Base-by-base conservation (phyloP, 2,113 vertebrate species). In the Gymnocephalus cernua region DNA sequence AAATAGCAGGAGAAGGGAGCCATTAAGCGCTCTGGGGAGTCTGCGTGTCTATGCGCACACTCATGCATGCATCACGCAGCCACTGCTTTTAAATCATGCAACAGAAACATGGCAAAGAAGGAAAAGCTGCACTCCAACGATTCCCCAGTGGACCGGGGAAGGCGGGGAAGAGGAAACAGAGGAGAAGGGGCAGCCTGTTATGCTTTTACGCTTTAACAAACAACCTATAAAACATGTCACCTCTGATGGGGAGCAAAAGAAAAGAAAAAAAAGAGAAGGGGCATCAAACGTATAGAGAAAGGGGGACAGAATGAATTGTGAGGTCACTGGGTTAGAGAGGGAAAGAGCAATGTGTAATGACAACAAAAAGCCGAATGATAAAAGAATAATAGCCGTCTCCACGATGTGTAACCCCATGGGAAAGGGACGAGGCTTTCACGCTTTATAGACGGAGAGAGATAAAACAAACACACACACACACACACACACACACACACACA, bases 31-130 rank as follows among this genome's bases (percentile, higher is more conserved):
- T 80, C 67, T 48, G 66, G 72, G 84, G 88, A 84, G 75, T 72
- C 78, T 87, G 53, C 50, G 59, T 67, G 50, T 68, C 15, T 58
- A 59, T 62, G 47, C 29, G 29, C 58, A 61, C 62, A 45, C 14
- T 23, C 62, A 64, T 16, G 3, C 50, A 61, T 74, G 64, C 70
- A 87, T 66, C 73, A 77, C 4, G 2, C 64, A 82, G 70, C 29
- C 67, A 15, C 59, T 74, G 67, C 72, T 57, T 89, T 50, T 89
- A 92, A 94, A 92, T 92, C 85, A 89, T 88, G 88, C 74, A 92
- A 85, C 63, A 90, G 74, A 83, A 81, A 74, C 88, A 83, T 71
- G 74, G 77, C 62, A 75, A 84, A 79, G 80, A 77, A 54, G 74
- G 54, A 82, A 87, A 87, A 79, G 79, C 72, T 85, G 84, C 86